Base-by-base conservation (phyloP, 2,888 invertebrate genomes). In the Ectemnius cavifrons region DNA sequence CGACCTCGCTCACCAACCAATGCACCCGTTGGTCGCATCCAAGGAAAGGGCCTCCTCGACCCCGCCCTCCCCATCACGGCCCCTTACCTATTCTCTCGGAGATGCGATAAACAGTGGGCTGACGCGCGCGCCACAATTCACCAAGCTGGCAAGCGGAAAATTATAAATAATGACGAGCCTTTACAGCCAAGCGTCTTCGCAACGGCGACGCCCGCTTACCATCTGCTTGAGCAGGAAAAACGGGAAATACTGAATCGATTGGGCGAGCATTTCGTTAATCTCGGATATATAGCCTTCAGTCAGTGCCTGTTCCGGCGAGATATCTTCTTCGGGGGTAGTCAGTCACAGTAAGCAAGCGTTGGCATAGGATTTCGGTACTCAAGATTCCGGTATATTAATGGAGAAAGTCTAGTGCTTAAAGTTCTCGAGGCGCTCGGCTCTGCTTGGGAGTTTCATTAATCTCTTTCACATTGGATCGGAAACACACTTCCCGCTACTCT, bases 161-260 rank as follows among this genome's bases (percentile, higher is more conserved):
- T 89, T 89, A 89, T 89, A 89, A 89, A 89, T 89, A 89, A 89
- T 87, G 89, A 89, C 86, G 88, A 86, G 85, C 71, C 82, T 81
- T 80, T 82, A 72, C 74, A 76, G 64, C 61, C 65, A 56, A 59
- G 20, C 28, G 37, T 59, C 66, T 63, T 66, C 23, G 37, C 23
- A 13, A 14, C 52, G n/a, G 8, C 63, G 65, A 67, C 63, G 62
- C 46, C 68, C 52, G 63, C 65, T 63, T 57, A 23, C 60, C 67
- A 59, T 20, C 56, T 16, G 75, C 46, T 37, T 11, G 37, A 37
- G 37, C 52, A 16, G n/a, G 52, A 11, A 5, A 16, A 52, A 52
- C n/a, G 16, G 16, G 52, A 52, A 52, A 16, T 16, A 16, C 52
- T 52, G 14, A 52, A 52, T 52, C 52, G 52, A 52, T 52, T 6